phyloP scores from a whole-genome alignment of 1,140 invertebrate species.

The Drosophila hydei region DNA sequence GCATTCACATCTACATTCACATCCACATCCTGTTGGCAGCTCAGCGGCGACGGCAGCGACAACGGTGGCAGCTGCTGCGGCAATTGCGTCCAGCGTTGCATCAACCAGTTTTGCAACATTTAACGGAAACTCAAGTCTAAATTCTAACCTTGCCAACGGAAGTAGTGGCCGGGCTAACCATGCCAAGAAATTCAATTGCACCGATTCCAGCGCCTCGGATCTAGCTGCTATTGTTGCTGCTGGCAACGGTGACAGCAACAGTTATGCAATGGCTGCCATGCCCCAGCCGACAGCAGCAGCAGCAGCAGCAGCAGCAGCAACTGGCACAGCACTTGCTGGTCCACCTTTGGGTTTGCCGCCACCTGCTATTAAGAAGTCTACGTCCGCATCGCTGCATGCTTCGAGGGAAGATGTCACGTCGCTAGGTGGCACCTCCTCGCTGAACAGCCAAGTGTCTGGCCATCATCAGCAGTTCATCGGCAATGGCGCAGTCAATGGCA shows the following conservation, averaged over 20 bases:
- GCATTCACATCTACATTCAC: constrained; percentile 52
- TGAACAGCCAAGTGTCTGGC: constrained; percentile 67
- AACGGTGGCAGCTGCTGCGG: constrained; percentile 12
- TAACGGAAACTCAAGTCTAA: constrained; percentile 83
- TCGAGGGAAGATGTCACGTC: constrained; percentile 76
- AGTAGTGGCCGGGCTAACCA: constrained; percentile 46
- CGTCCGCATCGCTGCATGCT: constrained; percentile 36
- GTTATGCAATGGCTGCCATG: constrained; percentile 42
- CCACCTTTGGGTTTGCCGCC: constrained; percentile 56
- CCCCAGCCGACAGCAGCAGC: constrained; percentile 51
- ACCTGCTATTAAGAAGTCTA: constrained; percentile 60
- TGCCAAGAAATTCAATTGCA: constrained; percentile 69
- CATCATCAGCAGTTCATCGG: constrained; percentile 52
- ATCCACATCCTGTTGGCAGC: constrained; percentile 62
- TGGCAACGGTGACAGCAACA: constrained; percentile 37
- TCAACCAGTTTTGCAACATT: constrained; percentile 80
- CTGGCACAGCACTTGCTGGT: constrained; percentile 10
- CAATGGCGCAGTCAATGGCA: constrained; percentile 49
- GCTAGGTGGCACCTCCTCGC: constrained; percentile 61
- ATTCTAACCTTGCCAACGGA: constrained; percentile 81
- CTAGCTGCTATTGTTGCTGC: constrained; percentile 15
- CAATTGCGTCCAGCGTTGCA: constrained; percentile 15
- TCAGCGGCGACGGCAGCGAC: constrained; percentile 12
- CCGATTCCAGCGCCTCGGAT: constrained; percentile 40
- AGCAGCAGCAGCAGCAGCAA: constrained; percentile 4